Percentiles rank a stretch among this genome's conserved stretches.
Evolutionary conservation across 2,888 invertebrate species (phyloP).

Genomic region (Ecdyonurus torrentis): DNA sequence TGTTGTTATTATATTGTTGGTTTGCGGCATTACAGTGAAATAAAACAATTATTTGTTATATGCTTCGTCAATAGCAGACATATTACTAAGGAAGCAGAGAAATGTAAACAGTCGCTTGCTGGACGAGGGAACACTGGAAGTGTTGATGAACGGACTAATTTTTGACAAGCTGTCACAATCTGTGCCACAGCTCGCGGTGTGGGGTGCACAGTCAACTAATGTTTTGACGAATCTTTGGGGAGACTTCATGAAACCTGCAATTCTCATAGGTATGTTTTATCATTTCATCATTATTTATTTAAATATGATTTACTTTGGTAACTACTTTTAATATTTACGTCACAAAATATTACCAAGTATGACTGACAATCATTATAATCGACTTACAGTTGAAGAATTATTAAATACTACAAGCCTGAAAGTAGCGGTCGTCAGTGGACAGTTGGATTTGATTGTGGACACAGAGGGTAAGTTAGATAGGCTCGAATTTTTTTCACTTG

Average conservation of each 20-base stretch:
- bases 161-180: slow-evolving; percentile 13
- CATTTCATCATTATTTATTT: too few relatives aligned
- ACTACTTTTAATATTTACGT: too few relatives aligned
- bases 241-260: slow-evolving; percentile 20
- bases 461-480: slow-evolving; percentile 47
- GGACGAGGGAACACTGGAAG: slow-evolving; percentile 13
- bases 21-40: too few relatives aligned
- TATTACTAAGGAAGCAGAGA: too few relatives aligned
- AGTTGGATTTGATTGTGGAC: slow-evolving; percentile 69
- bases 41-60: too few relatives aligned
- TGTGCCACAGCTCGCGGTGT: neutral
- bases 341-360: too few relatives aligned
- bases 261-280: slow-evolving; percentile 45
- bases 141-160: neutral
- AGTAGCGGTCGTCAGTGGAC: slow-evolving; percentile 57
- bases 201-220: neutral
- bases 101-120: too few relatives aligned
- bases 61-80: too few relatives aligned
- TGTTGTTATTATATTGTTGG: too few relatives aligned
- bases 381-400: slow-evolving; percentile 49
- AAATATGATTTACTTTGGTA: too few relatives aligned
- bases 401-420: slow-evolving; percentile 48
- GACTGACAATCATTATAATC: too few relatives aligned
- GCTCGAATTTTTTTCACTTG: too few relatives aligned
- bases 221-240: neutral